phyloP scores from a whole-genome alignment of 2,797 vertebrate species.

The Chaenodraco wilsoni region DNA sequence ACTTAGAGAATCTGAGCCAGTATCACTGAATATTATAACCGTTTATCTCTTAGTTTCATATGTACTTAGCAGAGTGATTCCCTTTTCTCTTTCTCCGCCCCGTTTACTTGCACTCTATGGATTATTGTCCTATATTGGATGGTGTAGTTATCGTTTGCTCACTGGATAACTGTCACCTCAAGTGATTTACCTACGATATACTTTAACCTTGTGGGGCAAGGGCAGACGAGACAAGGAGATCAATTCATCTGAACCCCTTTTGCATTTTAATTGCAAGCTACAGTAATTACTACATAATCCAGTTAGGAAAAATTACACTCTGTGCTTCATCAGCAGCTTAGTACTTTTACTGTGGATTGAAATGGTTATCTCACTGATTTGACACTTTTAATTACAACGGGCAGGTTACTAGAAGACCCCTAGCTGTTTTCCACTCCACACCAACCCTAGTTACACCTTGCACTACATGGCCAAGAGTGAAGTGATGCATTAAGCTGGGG shows the following conservation, averaged over 20 bases:
- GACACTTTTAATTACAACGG: constrained; percentile 5
- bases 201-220: constrained; percentile 2
- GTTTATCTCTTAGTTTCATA: too few species aligned
- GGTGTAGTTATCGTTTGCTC: neutral
- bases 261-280: neutral
- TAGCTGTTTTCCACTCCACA: neutral
- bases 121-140: constrained; percentile 1
- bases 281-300: constrained; percentile 1
- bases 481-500: neutral
- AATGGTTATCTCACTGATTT: neutral
- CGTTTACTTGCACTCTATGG: neutral
- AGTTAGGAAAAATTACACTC: neutral
- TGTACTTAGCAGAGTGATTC: neutral
- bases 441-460: neutral
- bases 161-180: neutral
- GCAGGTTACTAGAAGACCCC: neutral
- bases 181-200: neutral
- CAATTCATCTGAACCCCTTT: neutral
- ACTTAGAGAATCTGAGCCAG: too few species aligned
- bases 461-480: neutral
- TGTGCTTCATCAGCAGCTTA: constrained; percentile 1
- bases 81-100: neutral
- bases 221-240: neutral
- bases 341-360: constrained; percentile 5
- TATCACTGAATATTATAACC: too few species aligned